phyloP scores from a whole-genome alignment of 2,113 vertebrate genomes.

The Semnornis frantzii region DNA sequence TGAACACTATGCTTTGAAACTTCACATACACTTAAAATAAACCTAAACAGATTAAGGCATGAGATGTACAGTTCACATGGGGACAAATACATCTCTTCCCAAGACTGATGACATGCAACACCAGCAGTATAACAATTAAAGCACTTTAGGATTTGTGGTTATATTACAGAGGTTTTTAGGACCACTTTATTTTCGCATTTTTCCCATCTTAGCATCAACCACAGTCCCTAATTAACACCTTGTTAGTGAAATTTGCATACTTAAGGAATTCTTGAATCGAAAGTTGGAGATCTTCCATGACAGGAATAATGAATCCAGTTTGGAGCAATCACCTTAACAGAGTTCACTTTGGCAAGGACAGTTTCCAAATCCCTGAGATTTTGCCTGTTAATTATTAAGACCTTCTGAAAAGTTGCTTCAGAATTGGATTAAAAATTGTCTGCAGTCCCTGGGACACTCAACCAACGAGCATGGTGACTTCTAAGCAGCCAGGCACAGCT shows the following conservation, averaged over 20 bases:
- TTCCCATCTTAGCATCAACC: background rate
- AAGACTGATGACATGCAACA: background rate
- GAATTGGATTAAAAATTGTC: background rate
- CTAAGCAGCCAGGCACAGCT: background rate
- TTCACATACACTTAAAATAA: background rate
- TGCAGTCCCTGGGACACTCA: background rate
- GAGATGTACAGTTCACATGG: background rate
- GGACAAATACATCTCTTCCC: background rate
- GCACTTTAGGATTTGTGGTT: background rate
- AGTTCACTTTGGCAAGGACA: background rate
- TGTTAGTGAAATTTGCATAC: background rate
- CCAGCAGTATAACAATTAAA: background rate
- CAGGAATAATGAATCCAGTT: background rate
- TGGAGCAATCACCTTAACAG: background rate
- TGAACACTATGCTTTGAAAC: background rate
- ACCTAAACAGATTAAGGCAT: background rate
- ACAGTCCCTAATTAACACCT: background rate
- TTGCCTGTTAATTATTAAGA: background rate
- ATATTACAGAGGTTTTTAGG: background rate
- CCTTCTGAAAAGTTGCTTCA: background rate
- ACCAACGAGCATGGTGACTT: background rate
- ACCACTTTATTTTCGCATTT: background rate
- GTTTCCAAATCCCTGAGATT: background rate
- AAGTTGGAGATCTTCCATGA: background rate
- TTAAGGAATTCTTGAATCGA: background rate